A percentile compares a stretch with the other conserved stretches of the same genome.
Evolutionary conservation across 2,113 vertebrate genomes (phyloP).

Genomic region (Hyaena hyaena): DNA sequence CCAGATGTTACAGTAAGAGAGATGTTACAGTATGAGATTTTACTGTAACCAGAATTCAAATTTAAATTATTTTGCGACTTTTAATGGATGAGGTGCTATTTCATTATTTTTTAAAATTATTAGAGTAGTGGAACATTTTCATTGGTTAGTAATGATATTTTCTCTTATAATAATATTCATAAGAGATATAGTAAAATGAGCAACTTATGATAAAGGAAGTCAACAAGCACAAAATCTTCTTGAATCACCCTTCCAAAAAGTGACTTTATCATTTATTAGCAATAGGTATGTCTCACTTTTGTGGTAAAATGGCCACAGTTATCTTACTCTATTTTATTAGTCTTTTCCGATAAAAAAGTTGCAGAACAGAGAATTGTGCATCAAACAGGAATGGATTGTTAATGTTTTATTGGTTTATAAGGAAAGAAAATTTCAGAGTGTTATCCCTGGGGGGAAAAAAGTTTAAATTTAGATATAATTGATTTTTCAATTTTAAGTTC

Average conservation of each 20-base stretch:
- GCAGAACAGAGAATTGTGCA: not conserved
- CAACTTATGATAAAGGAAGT: not conserved
- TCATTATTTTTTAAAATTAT: not conserved
- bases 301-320: not conserved
- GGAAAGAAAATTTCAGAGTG: not conserved
- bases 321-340: not conserved
- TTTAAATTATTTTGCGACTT: slow-evolving; percentile 32
- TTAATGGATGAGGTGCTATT: not conserved
- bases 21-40: not conserved
- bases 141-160: not conserved
- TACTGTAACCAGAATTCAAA: slow-evolving; percentile 10
- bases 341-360: not conserved
- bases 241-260: not conserved
- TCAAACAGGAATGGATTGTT: not conserved
- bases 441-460: not conserved
- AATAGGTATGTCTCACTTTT: not conserved
- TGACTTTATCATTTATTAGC: not conserved
- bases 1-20: not conserved
- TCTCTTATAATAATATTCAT: slow-evolving; percentile 23
- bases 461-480: not conserved
- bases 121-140: not conserved
- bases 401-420: slow-evolving; percentile 17
- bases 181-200: not conserved
- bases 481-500: slow-evolving; percentile 18
- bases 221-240: not conserved